phyloP scores from a whole-genome alignment of 2,797 vertebrate species.

The Catostomus latipinnis region DNA sequence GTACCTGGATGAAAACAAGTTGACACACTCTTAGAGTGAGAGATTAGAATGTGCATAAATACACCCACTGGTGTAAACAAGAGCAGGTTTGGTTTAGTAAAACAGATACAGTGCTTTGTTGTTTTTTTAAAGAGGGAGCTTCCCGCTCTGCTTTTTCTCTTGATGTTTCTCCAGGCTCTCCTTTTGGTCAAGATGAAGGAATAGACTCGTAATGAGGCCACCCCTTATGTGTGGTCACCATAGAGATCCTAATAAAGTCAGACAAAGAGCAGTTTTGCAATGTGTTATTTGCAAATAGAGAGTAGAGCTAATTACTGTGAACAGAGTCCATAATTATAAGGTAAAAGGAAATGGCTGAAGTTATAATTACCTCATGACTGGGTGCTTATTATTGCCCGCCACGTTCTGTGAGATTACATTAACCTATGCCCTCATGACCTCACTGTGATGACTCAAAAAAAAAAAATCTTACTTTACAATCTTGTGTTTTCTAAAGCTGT shows the following conservation, averaged over 20 bases:
- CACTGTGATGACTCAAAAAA: background rate
- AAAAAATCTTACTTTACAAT: background rate
- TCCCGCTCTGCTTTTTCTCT: slow-evolving; percentile 3
- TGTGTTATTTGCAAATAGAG: slow-evolving; percentile 46
- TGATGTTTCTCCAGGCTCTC: background rate
- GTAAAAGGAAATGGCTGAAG: slow-evolving; percentile 41
- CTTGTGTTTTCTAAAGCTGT: background rate
- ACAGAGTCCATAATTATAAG: slow-evolving; percentile 57
- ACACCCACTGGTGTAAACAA: background rate
- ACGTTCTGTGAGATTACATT: slow-evolving; percentile 8
- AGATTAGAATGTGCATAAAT: background rate
- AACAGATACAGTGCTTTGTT: background rate
- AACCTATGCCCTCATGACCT: background rate
- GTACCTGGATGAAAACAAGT: slow-evolving; percentile 11
- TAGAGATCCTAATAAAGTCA: slow-evolving; percentile 27
- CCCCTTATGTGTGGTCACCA: slow-evolving; percentile 37
- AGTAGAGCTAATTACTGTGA: slow-evolving; percentile 61
- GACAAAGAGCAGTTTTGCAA: slow-evolving; percentile 62
- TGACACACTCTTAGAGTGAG: slow-evolving; percentile 4
- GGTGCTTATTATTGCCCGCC: background rate
- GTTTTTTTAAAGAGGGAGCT: background rate
- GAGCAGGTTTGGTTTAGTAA: slow-evolving; percentile 11
- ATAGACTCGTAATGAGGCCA: slow-evolving; percentile 62
- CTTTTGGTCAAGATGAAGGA: slow-evolving; percentile 6
- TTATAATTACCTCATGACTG: slow-evolving; percentile 40